These are phyloP conservation scores for Corythoichthys haematopterus DNA, from an alignment of 2,113 vertebrate species.

Conservation along the genomic window DNA sequence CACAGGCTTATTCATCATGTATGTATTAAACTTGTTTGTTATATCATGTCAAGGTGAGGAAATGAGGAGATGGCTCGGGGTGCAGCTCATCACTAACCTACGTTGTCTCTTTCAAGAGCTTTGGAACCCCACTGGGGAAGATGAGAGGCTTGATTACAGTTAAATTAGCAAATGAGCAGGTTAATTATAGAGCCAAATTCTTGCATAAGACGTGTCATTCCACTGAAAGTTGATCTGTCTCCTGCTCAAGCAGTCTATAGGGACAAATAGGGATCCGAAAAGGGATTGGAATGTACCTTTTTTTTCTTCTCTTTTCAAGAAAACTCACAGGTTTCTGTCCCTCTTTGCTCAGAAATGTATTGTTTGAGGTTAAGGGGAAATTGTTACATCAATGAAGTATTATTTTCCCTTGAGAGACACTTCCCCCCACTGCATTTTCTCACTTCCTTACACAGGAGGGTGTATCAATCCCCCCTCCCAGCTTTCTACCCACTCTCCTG, in stretches of 20 bases:
- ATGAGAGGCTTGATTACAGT: constrained; percentile 73
- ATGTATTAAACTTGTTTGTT: constrained; percentile 32
- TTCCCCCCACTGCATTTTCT: constrained; percentile 25
- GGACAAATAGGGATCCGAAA: constrained; percentile 14
- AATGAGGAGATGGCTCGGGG: constrained; percentile 49
- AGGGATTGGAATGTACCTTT: constrained; percentile 20
- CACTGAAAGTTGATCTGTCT: constrained; percentile 46
- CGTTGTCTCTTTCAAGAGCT: constrained; percentile 54
- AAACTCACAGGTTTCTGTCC: constrained; percentile 39
- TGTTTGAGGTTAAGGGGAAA: constrained; percentile 62
- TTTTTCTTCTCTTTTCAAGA: constrained; percentile 34
- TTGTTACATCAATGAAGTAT: constrained; percentile 57
- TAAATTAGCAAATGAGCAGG: constrained; percentile 72
- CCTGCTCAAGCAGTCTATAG: constrained; percentile 43
- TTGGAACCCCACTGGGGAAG: constrained; percentile 62
- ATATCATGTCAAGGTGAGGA: constrained; percentile 47
- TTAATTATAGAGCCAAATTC: constrained; percentile 68
- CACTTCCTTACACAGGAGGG: constrained; percentile 55
- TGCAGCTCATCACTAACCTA: constrained; percentile 50
- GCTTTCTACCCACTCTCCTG: constrained; percentile 54
- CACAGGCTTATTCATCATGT: constrained; percentile 18
- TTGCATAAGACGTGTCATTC: constrained; percentile 63
- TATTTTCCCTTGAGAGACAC: constrained; percentile 53
- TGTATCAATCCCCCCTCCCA: constrained; percentile 58
- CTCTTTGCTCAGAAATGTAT: constrained; percentile 38